Conservation (phyloP, 2,888 invertebrate genomes). For the Hetaerina titia region DNA sequence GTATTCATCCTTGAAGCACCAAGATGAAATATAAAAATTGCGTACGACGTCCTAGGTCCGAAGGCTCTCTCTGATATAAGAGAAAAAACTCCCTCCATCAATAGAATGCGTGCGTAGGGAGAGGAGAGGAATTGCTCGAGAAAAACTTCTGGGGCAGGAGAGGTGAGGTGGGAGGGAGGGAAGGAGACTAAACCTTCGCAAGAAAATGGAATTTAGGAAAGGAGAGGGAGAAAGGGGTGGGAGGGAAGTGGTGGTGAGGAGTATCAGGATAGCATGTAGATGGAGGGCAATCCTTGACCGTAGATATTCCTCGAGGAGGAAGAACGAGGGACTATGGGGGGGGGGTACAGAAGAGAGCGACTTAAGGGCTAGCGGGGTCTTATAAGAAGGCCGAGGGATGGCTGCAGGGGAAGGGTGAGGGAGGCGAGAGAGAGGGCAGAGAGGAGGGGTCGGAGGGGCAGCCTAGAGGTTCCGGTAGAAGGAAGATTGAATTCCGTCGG, state of each 20-base stretch:
- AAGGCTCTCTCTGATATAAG: neutral
- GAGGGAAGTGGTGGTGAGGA: neutral
- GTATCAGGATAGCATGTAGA: constrained; percentile 28
- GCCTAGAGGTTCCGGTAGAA: constrained; percentile 57
- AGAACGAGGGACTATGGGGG: constrained; percentile 11
- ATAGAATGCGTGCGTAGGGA: neutral
- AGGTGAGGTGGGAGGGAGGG: neutral
- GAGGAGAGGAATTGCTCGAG: neutral
- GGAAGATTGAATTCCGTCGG: constrained; percentile 66
- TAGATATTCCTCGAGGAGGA: constrained; percentile 58
- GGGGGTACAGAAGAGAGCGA: neutral
- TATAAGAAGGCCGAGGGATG: neutral
- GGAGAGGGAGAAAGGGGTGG: neutral
- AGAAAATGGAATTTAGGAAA: constrained; percentile 25
- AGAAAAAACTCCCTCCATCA: neutral
- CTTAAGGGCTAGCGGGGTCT: neutral
- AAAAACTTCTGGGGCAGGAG: neutral
- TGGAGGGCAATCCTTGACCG: constrained; percentile 67
- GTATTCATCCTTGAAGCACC: no score
- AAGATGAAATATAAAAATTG: no score
- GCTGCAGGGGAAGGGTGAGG: neutral
- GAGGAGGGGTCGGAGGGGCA: neutral
- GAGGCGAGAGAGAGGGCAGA: neutral
- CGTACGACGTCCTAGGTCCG: no score
- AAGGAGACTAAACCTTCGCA: neutral